Conservation (phyloP, 2,797 vertebrate species). For the Sciurus vulgaris region DNA sequence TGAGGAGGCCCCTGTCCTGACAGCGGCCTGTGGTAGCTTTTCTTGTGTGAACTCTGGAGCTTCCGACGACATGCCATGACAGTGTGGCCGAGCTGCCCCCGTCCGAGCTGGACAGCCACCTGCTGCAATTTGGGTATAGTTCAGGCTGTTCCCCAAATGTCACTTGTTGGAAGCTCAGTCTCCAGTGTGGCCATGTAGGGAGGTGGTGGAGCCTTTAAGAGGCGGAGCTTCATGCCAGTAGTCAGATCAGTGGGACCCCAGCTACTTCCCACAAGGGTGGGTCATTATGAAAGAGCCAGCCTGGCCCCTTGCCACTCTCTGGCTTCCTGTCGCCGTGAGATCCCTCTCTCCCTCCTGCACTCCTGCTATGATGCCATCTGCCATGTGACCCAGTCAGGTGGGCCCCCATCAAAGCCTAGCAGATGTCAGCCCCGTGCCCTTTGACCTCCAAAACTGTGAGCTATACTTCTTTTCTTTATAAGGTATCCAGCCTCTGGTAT, state of each 20-base stretch:
- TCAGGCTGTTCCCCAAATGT: neutral
- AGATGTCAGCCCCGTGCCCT: neutral
- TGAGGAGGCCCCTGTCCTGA: fast-evolving
- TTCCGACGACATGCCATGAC: neutral
- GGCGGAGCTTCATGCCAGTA: neutral
- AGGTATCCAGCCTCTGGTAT: neutral
- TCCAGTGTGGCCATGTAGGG: too few species aligned
- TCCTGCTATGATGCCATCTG: neutral
- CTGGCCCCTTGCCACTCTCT: too few species aligned
- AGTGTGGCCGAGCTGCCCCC: neutral
- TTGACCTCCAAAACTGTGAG: neutral
- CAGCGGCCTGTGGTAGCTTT: fast-evolving
- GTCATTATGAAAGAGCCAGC: neutral
- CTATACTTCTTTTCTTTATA: neutral
- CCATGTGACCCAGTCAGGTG: neutral
- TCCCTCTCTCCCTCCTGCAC: neutral
- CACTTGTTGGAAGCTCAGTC: neutral
- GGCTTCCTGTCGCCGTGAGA: neutral
- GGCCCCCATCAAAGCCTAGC: neutral
- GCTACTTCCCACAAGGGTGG: neutral
- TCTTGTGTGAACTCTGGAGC: neutral
- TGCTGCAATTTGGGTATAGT: too few species aligned
- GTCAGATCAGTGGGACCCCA: too few species aligned
- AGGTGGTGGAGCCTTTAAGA: neutral
- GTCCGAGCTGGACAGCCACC: neutral